A percentile compares a stretch with the other conserved stretches of the same genome.
These are phyloP conservation scores for Ctenicera cuprea DNA, from an alignment of 2,888 invertebrate species.

Conservation along the genomic window DNA sequence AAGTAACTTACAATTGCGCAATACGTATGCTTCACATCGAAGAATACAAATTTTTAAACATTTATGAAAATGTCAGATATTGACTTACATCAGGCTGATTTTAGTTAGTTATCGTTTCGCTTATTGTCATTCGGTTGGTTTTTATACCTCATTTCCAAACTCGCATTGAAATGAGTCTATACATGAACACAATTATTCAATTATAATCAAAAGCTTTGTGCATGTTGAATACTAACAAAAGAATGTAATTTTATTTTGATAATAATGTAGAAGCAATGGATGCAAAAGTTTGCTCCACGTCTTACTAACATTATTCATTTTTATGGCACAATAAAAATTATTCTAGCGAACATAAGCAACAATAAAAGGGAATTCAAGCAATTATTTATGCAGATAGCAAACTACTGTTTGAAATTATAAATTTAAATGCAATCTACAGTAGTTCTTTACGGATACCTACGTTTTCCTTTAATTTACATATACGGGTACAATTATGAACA, in stretches of 20 bases:
- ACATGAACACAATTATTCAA: constrained; percentile 45
- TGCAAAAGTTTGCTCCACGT: neutral
- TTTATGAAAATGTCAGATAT: constrained; percentile 24
- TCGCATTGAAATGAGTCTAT: constrained; percentile 41
- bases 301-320: constrained; percentile 26
- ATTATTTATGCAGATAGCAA: constrained; percentile 40
- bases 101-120: constrained; percentile 39
- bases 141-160: constrained; percentile 35
- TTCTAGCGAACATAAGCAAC: constrained; percentile 22
- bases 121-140: constrained; percentile 44
- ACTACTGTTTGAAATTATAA: constrained; percentile 43
- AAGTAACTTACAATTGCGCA: neutral
- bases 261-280: neutral
- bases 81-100: constrained; percentile 26
- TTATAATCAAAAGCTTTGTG: constrained; percentile 31
- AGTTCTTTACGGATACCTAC: constrained; percentile 39
- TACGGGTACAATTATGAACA: constrained; percentile 59
- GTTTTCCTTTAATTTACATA: constrained; percentile 56
- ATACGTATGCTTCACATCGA: neutral
- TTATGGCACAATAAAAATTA: constrained; percentile 35
- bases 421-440: constrained; percentile 43
- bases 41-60: constrained; percentile 26
- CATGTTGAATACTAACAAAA: constrained; percentile 38
- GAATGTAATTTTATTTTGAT: neutral
- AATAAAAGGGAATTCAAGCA: constrained; percentile 27